phyloP scores from a whole-genome alignment of 2,113 vertebrate species.

The Accipiter cooperii region DNA sequence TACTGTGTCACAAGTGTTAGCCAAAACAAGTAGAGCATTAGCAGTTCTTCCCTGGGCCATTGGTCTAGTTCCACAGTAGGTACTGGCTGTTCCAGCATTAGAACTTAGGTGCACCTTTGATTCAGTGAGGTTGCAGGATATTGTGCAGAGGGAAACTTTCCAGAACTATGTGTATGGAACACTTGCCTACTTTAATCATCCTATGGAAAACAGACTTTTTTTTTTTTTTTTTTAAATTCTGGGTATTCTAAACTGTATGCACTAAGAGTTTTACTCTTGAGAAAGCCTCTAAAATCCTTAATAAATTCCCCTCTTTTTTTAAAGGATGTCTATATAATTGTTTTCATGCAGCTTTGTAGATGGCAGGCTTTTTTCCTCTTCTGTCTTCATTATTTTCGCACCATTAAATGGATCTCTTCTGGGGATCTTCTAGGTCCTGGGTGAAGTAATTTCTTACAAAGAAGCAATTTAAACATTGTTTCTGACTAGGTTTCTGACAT shows the following conservation, averaged over 20 bases:
- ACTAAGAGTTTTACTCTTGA: background rate
- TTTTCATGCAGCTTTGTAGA: background rate
- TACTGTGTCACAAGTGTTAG: background rate
- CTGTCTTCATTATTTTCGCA: background rate
- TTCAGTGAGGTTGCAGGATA: background rate
- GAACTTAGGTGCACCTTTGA: background rate
- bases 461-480: background rate
- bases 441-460: background rate
- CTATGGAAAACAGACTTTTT: background rate
- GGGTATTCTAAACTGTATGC: background rate
- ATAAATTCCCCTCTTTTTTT: background rate
- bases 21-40: background rate
- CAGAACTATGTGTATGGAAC: background rate
- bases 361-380: background rate
- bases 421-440: background rate
- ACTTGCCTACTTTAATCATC: background rate
- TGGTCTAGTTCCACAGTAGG: background rate
- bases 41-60: background rate
- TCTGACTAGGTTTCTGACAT: background rate
- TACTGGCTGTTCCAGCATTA: background rate
- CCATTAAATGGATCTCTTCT: background rate
- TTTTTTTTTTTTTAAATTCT: too few relatives aligned
- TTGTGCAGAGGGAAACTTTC: background rate
- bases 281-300: background rate
- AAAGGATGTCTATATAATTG: background rate